Conservation (phyloP, 2,113 vertebrate genomes). For the Neogale vison region DNA sequence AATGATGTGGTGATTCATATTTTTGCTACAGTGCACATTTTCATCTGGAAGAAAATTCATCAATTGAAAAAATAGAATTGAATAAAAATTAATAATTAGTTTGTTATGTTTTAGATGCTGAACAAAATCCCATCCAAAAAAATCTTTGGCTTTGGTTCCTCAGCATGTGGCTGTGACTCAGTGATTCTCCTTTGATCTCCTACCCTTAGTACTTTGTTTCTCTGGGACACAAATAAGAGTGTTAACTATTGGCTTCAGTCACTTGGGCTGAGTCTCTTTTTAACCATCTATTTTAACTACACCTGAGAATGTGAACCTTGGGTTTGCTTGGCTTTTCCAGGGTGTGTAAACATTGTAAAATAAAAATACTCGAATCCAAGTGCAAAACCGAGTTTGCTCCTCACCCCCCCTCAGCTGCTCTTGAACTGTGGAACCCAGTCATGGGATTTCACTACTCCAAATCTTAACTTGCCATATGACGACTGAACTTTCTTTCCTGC, state of each 20-base stretch:
- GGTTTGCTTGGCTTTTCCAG: not conserved
- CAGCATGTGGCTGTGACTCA: conserved; percentile 54
- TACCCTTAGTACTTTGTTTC: conserved; percentile 38
- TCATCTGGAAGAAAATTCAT: conserved; percentile 42
- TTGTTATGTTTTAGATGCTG: conserved; percentile 46
- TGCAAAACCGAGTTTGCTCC: not conserved
- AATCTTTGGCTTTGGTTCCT: conserved; percentile 10
- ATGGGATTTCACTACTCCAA: not conserved
- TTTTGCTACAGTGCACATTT: conserved; percentile 18
- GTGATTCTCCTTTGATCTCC: conserved; percentile 50
- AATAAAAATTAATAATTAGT: conserved; percentile 53
- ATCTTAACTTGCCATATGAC: not conserved
- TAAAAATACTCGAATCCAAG: not conserved
- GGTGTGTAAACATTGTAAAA: not conserved
- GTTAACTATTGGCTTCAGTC: not conserved
- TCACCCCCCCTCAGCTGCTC: rapidly evolving
- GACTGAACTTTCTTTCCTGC: not conserved
- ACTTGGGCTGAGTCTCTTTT: not conserved
- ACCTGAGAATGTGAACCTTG: not conserved
- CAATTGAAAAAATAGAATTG: conserved; percentile 25
- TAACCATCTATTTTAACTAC: conserved; percentile 16
- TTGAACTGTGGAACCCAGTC: not conserved
- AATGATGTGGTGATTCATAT: not conserved
- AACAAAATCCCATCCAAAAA: not conserved
- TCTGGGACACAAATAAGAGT: not conserved